These are phyloP conservation scores for Lindbergichthys nudifrons DNA, from an alignment of 2,797 vertebrate genomes.

Conservation along the genomic window DNA sequence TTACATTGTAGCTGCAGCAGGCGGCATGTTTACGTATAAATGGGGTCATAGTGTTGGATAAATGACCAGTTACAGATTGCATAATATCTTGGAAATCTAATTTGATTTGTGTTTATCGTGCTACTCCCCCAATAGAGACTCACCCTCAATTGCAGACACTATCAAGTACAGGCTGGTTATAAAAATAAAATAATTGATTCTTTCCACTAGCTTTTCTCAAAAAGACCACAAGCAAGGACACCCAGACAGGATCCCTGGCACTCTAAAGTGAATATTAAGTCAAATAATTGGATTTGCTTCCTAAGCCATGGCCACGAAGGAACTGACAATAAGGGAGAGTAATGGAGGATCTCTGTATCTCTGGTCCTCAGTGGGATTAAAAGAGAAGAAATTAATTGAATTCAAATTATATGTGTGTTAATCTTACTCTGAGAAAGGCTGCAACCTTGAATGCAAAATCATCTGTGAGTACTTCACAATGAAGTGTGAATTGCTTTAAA, in stretches of 20 bases:
- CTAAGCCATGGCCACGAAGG: conserved; percentile 66
- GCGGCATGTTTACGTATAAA: not conserved
- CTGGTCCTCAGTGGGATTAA: conserved; percentile 67
- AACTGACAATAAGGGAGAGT: conserved; percentile 62
- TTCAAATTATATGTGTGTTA: conserved; percentile 78
- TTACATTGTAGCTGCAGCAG: no score
- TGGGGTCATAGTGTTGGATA: not conserved
- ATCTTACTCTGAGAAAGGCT: conserved; percentile 69
- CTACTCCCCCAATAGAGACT: not conserved
- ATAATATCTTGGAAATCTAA: not conserved
- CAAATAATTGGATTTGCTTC: conserved; percentile 80
- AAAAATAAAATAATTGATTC: conserved; percentile 50
- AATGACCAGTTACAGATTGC: not conserved
- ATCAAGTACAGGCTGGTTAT: not conserved
- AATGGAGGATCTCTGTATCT: conserved; percentile 73
- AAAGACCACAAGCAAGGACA: conserved; percentile 70
- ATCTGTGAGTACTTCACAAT: conserved; percentile 66
- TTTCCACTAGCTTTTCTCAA: conserved; percentile 45
- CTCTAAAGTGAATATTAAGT: conserved; percentile 78
- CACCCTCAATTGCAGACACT: conserved; percentile 9
- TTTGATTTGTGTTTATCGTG: not conserved
- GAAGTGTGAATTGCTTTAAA: conserved; percentile 74
- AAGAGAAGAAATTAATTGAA: conserved; percentile 75
- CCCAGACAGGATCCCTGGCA: conserved; percentile 50
- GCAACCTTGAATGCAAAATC: conserved; percentile 66